These are phyloP conservation scores for Acestrorhynchus altus DNA, from an alignment of 2,797 vertebrate species.

Conservation along the genomic window DNA sequence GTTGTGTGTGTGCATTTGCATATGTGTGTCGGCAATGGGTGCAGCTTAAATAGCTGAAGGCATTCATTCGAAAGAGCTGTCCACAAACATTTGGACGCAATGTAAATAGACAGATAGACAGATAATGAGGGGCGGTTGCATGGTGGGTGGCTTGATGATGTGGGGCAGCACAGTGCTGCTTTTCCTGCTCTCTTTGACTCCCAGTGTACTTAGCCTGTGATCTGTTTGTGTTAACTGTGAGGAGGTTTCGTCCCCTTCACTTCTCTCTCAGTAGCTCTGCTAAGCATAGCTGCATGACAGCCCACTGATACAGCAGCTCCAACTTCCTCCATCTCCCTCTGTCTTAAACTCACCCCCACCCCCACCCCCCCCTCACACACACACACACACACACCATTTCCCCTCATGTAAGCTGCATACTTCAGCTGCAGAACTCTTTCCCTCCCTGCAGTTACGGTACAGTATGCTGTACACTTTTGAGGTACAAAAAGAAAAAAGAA, in stretches of 20 bases:
- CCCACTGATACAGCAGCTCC: conserved; percentile 66
- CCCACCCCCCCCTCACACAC: conserved; percentile 19
- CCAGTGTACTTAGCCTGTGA: conserved; percentile 61
- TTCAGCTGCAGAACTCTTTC: conserved; percentile 61
- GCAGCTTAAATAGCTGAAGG: too few species aligned
- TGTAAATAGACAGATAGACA: background rate
- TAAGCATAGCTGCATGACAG: conserved; percentile 68
- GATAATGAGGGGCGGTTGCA: background rate
- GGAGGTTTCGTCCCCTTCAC: conserved; percentile 67
- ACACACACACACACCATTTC: background rate
- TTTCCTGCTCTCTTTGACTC: conserved; percentile 61
- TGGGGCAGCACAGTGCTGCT: conserved; percentile 40
- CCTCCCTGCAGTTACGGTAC: conserved; percentile 68
- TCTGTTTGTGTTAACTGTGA: conserved; percentile 47
- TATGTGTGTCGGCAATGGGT: too few species aligned
- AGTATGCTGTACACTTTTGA: conserved; percentile 59
- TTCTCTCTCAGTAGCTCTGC: conserved; percentile 70
- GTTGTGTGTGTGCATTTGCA: too few species aligned
- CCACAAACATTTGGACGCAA: too few species aligned
- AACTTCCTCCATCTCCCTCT: conserved; percentile 53
- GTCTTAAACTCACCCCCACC: conserved; percentile 2
- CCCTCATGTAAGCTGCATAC: conserved; percentile 43
- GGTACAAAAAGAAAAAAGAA: conserved; percentile 53
- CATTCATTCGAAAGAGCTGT: too few species aligned
- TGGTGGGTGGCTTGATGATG: conserved; percentile 37